These are phyloP conservation scores for Tachystola acroxantha DNA, from an alignment of 2,888 invertebrate genomes.

Conservation along the genomic window DNA sequence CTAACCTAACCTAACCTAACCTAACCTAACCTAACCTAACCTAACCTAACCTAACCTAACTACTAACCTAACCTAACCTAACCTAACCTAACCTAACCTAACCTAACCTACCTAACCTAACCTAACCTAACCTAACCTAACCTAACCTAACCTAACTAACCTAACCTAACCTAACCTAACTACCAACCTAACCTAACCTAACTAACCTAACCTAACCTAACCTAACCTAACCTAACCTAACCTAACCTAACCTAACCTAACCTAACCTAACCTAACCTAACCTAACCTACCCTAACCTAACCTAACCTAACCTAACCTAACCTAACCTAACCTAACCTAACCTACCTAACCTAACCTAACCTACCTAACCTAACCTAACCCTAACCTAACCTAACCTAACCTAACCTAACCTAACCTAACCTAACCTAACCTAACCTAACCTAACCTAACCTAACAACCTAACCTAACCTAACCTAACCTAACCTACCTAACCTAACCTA, in stretches of 20 bases:
- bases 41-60: conserved; percentile 11
- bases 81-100: conserved; percentile 11
- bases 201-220: conserved; percentile 10
- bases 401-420: conserved; percentile 10
- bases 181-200: conserved; percentile 8
- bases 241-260: conserved; percentile 10
- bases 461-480: conserved; percentile 10
- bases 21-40: conserved; percentile 4
- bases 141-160: conserved; percentile 12
- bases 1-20: conserved; percentile 8
- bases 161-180: conserved; percentile 12
- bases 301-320: conserved; percentile 16
- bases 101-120: conserved; percentile 7
- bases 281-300: conserved; percentile 18
- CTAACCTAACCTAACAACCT: conserved; percentile 11
- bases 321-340: conserved; percentile 8
- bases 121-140: no score
- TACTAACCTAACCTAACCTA: conserved; percentile 11
- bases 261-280: conserved; percentile 14
- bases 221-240: conserved; percentile 9
- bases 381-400: conserved; percentile 11
- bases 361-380: conserved; percentile 8
- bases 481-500: conserved; percentile 9
- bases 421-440: conserved; percentile 11
- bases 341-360: conserved; percentile 9